Base-by-base conservation (phyloP, 2,888 invertebrate species). In the Agonopterix subpropinquella region DNA sequence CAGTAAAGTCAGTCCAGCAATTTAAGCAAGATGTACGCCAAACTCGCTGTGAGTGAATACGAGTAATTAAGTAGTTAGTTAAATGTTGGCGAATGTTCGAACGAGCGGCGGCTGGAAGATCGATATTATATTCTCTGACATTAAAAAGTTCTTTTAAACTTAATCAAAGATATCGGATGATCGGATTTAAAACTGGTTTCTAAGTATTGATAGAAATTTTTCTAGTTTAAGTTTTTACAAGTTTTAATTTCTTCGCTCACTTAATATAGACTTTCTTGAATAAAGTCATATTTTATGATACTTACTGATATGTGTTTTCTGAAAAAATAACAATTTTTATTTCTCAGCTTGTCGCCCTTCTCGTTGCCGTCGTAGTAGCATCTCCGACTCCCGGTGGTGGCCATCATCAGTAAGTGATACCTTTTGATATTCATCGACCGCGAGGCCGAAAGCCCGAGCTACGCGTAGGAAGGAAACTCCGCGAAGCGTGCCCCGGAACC, bases 21-120 rank as follows among this genome's bases (percentile, higher is more conserved):
- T 57, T 53, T 64, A 73, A 71, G 69, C 77, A 86, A 80, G 72
- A 87, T 87, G 87, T 83, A 84, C 87, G 78, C 87, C 56, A 85
- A 85, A 80, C 76, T 87, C 77, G 80, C 87, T 74, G 87, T 87
- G 80, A 87, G 87, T 82, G 28, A 51, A 49, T 44, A 45, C 41
- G 11, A 47, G 15, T 37, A 18, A 28, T 11, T 46, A 18, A 28
- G 11, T 46, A 54, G 41, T 48, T 52, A 11, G 28, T 28, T 28
- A 4, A 28, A 28, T 28, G 28, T 28, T 28, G 0, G 28, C 2
- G 28, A 28, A 1, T 28, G 5, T 28, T 28, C 28, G 28, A 28
- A n/a, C n/a, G n/a, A 28, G 5, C 28, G 5, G 28, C 28, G 5
- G 28, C 28, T 28, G 5, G 28, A 28, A 5, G 5, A 28, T 28